Evolutionary conservation across 2,888 invertebrate genomes (phyloP), one percentile per base, ranked within the genome.

Genomic region (Anoplius nigerrimus): DNA sequence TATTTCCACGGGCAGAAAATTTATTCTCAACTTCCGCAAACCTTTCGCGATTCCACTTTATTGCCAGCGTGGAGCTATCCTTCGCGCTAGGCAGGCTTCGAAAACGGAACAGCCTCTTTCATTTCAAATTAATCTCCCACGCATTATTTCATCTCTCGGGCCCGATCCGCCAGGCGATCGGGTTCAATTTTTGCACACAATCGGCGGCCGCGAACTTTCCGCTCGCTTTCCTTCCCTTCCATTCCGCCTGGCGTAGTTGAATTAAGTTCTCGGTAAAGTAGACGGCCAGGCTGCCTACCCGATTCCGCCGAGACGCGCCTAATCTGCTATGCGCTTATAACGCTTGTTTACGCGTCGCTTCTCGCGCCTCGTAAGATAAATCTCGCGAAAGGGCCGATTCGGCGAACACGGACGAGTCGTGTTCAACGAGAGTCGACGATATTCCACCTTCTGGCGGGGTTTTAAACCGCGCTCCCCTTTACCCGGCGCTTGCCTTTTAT

Each of bases 401-500:
- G 67, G 56, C 20, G 66, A 63, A 56, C 20, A 34, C 34, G 34
- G 34, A 34, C 34, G n/a, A 34, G 34, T 6, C 34, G 34, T 34
- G 34, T 34, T 34, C 34, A 34, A 34, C 4, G 4, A 6, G 34
- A 6, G 34, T 34, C 34, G 34, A 34, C 34, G 34, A 34, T 34
- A 34, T 34, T 34, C 34, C 34, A n/a, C n/a, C n/a, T n/a, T 34
- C 34, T 34, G 11, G 34, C 34, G 34, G n/a, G 57, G 61, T 55
- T 62, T 34, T 57, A 21, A 56, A 11, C 18, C 62, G 64, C 53
- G 48, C 42, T 62, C 72, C 63, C 68, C 34, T 34, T 34, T 34
- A 34, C 34, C 65, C 73, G 72, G 69, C 66, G 54, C 72, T 45
- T 34, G 22, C 52, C 27, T 61, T 70, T 62, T 67, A 66, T 70